A percentile compares a stretch with the other conserved stretches of the same genome.
phyloP scores from a whole-genome alignment of 2,888 invertebrate species.

The Herminia tarsipennalis region DNA sequence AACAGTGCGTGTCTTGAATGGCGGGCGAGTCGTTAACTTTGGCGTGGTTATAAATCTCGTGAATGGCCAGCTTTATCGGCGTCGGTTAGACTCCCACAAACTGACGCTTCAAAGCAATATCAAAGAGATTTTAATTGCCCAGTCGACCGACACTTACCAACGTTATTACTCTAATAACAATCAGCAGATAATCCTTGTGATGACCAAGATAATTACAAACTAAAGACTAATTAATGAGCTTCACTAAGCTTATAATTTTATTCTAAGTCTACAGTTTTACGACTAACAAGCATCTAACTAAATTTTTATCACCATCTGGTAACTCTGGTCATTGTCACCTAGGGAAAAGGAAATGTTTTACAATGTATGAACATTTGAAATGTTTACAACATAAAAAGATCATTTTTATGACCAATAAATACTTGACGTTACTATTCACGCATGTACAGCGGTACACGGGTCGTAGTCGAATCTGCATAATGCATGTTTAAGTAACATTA shows the following conservation, averaged over 20 bases:
- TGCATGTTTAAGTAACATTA: constrained; percentile 7
- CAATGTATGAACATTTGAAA: constrained; percentile 9
- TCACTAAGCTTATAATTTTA: constrained; percentile 17
- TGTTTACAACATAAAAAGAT: constrained; percentile 2
- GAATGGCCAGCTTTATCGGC: constrained; percentile 71
- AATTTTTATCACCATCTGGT: too few species aligned
- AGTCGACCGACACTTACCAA: constrained; percentile 60
- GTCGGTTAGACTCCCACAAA: constrained; percentile 63
- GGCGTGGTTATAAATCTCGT: constrained; percentile 75
- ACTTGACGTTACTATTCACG: constrained; percentile 10
- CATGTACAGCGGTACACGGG: background rate
- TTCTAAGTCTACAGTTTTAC: constrained; percentile 1
- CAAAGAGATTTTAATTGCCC: constrained; percentile 74
- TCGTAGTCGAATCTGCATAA: constrained; percentile 6
- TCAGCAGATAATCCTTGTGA: constrained; percentile 47
- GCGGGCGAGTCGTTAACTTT: constrained; percentile 74
- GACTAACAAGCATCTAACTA: too few species aligned
- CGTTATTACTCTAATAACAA: constrained; percentile 55
- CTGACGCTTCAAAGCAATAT: constrained; percentile 67
- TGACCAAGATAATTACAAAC: constrained; percentile 48
- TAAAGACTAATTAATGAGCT: constrained; percentile 34
- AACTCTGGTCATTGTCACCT: too few species aligned
- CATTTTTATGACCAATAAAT: constrained; percentile 14
- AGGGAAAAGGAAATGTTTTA: constrained; percentile 9
- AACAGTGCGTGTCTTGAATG: constrained; percentile 73